Evolutionary conservation across 2,888 invertebrate species (phyloP), one percentile per base, ranked within the genome.

Genomic region (Drosophila atripex): DNA sequence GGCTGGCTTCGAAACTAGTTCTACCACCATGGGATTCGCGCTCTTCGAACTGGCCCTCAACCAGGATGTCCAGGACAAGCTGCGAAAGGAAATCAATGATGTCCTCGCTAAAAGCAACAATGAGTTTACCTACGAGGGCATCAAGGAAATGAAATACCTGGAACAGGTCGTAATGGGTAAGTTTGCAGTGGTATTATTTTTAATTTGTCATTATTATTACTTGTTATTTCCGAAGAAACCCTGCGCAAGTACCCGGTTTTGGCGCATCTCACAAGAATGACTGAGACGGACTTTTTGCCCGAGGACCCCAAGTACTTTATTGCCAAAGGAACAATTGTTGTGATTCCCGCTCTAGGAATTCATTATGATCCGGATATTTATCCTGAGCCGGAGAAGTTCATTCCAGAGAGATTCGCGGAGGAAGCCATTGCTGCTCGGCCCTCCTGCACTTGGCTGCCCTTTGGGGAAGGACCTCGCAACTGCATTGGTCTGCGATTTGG

Each of bases 1-100:
- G 7, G 90, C 94, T 14, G 95, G 95, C 0, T 94, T 94, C 76
- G 95, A 95, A 86, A 94, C 94, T 0, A 94, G 94, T 0, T 94
- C 94, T 0, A 93, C 94, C 0, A 93, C 94, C 0, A 92, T 94
- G 39, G 93, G 93, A 64, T 94, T 93, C 68, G 80, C 83, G 0
- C 56, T 90, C 0, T 90, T 86, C 9, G 90, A 90, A 51, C 57
- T 90, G 28, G 89, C 90, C 0, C 51, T 63, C 21, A 75, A 89
- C 61, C 87, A 74, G 46, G 75, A 88, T 3, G 61, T 89, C 41
- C 89, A 66, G 80, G 77, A 47, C 4, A 74, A 71, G n/a, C 41
- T 86, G 0, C 53, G 90, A 6, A 11, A 52, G 0, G 90, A 89
- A 51, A 76, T 90, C 0, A 70, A 75, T 0, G 49, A 57, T 7